These are phyloP conservation scores for Aphidius gifuensis DNA, from an alignment of 1,140 invertebrate genomes.

Conservation along the genomic window DNA sequence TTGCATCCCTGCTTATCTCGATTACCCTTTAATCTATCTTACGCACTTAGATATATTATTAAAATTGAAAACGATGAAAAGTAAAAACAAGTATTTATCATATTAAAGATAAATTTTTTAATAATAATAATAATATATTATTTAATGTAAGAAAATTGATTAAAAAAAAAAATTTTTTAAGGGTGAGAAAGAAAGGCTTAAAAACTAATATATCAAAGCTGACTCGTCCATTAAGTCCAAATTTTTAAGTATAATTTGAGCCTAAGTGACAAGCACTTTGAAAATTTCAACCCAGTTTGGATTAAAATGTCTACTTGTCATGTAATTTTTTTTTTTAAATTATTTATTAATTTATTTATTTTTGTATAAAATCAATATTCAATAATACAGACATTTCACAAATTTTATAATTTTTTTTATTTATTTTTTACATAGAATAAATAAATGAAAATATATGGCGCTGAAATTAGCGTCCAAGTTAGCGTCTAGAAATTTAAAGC, in stretches of 20 bases:
- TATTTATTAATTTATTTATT: slow-evolving; percentile 21
- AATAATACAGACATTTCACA: too few relatives aligned
- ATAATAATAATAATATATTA: too few relatives aligned
- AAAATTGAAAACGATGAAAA: slow-evolving; percentile 9
- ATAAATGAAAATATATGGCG: too few relatives aligned
- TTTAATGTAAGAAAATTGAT: slow-evolving; percentile 23
- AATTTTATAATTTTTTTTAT: too few relatives aligned
- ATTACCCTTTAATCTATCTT: slow-evolving; percentile 25
- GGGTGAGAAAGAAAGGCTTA: slow-evolving; percentile 28
- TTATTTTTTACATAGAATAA: too few relatives aligned
- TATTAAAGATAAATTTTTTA: slow-evolving; percentile 6
- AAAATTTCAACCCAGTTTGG: slow-evolving; percentile 35
- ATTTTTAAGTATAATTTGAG: slow-evolving; percentile 49
- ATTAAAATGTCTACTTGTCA: slow-evolving; percentile 49
- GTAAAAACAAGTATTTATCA: slow-evolving; percentile 11
- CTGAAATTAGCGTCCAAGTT: too few relatives aligned
- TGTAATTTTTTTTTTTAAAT: slow-evolving; percentile 35
- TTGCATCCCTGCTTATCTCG: slow-evolving; percentile 14
- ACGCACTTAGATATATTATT: slow-evolving; percentile 24
- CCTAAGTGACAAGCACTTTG: slow-evolving; percentile 45
- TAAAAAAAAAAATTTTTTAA: slow-evolving; percentile 17
- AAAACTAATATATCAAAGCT: slow-evolving; percentile 49
- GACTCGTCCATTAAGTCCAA: slow-evolving; percentile 55
- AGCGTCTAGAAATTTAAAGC: too few relatives aligned
- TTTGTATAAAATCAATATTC: slow-evolving; percentile 20